Conservation (phyloP, 2,888 invertebrate genomes). For the Tupiocoris notatus region DNA sequence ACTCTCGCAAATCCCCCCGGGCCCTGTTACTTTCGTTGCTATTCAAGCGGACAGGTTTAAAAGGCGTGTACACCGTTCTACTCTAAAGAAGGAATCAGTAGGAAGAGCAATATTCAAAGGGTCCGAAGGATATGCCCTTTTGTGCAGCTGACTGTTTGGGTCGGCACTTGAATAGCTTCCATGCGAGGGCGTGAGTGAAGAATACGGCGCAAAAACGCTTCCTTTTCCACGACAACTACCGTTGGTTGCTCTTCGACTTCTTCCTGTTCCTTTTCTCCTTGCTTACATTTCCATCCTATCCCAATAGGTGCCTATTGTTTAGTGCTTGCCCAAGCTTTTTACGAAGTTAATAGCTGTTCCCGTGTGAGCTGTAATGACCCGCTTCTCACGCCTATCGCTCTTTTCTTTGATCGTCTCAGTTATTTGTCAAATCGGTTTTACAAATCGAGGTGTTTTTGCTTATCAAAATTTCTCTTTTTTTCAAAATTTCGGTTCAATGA, state of each 20-base stretch:
- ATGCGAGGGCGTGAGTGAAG: not conserved
- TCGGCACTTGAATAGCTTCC: not conserved
- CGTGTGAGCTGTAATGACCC: not conserved
- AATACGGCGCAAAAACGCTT: not conserved
- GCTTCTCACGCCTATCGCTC: not conserved
- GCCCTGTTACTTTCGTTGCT: too few species aligned
- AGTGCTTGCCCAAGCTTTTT: too few species aligned
- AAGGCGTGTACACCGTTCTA: too few species aligned
- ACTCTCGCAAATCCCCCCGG: too few species aligned
- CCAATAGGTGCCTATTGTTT: not conserved
- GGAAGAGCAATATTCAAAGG: too few species aligned
- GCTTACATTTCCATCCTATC: not conserved
- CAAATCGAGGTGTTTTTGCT: too few species aligned
- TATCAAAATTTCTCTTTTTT: too few species aligned
- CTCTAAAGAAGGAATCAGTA: too few species aligned
- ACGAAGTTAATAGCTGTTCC: not conserved
- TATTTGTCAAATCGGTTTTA: not conserved
- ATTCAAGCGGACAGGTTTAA: too few species aligned
- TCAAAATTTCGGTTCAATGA: too few species aligned
- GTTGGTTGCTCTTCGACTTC: not conserved
- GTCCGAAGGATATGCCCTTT: not conserved
- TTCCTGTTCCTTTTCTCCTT: not conserved
- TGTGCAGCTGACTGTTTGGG: not conserved
- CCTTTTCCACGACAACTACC: not conserved
- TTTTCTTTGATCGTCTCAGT: not conserved